Evolutionary conservation across 2,888 invertebrate species (phyloP).

Genomic region (Plusia festucae): DNA sequence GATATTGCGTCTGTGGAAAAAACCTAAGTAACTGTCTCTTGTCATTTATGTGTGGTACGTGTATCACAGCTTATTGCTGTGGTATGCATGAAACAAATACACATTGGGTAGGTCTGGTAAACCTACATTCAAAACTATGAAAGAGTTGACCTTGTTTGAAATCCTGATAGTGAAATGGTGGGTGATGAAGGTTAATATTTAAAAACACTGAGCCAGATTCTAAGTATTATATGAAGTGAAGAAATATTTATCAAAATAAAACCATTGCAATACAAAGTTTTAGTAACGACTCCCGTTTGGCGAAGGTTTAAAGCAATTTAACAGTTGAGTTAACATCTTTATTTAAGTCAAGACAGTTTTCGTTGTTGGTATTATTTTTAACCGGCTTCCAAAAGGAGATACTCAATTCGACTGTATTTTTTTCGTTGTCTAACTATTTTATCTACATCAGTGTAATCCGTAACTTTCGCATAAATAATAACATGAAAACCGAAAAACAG

Average conservation of each 20-base stretch:
- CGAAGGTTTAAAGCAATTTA: constrained; percentile 38
- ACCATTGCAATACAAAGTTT: constrained; percentile 36
- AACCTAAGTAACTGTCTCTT: constrained; percentile 4
- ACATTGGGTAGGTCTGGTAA: neutral
- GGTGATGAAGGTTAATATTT: too few relatives aligned
- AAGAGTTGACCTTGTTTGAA: neutral
- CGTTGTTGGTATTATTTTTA: too few relatives aligned
- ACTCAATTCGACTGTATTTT: too few relatives aligned
- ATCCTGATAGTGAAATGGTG: too few relatives aligned
- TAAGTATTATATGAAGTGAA: too few relatives aligned
- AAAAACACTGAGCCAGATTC: neutral
- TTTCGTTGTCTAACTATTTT: too few relatives aligned
- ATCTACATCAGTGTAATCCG: too few relatives aligned
- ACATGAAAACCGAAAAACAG: neutral
- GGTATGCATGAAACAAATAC: neutral
- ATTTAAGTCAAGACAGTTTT: too few relatives aligned
- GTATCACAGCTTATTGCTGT: constrained; percentile 1
- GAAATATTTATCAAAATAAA: constrained; percentile 12
- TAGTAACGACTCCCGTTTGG: constrained; percentile 49
- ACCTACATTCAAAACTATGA: neutral
- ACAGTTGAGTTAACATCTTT: constrained; percentile 35
- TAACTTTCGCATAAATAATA: too few relatives aligned
- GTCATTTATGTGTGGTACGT: constrained; percentile 5
- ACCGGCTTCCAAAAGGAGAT: too few relatives aligned
- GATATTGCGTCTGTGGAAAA: neutral